phyloP scores from a whole-genome alignment of 2,113 vertebrate genomes.

The Vidua macroura region DNA sequence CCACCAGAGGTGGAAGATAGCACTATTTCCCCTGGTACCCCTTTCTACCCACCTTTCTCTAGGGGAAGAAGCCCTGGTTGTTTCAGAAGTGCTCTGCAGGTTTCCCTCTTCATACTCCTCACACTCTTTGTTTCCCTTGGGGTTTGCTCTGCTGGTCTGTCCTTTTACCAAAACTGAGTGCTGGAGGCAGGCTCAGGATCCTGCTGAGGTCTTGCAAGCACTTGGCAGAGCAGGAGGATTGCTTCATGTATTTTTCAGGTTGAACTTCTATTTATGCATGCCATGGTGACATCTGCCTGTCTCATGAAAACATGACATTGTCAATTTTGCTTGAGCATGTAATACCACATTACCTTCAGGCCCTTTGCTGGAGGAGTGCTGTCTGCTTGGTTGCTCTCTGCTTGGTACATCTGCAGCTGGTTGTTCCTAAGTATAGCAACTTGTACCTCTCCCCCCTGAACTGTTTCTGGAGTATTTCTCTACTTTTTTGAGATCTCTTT shows the following conservation, averaged over 20 bases:
- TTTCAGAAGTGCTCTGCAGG: background rate
- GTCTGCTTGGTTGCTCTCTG: background rate
- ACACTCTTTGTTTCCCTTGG: background rate
- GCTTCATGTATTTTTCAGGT: background rate
- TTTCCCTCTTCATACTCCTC: background rate
- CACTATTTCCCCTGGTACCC: rapidly evolving
- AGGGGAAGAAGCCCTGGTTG: background rate
- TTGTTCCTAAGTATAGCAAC: background rate
- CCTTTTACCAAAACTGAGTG: rapidly evolving
- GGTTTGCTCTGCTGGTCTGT: rapidly evolving
- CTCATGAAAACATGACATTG: background rate
- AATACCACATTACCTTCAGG: background rate
- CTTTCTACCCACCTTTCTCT: background rate
- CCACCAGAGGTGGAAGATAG: rapidly evolving
- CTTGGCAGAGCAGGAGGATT: background rate
- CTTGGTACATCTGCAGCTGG: background rate
- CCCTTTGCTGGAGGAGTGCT: background rate
- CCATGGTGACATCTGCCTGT: background rate
- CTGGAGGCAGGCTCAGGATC: background rate
- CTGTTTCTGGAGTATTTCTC: background rate
- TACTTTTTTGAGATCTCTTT: background rate
- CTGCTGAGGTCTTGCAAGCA: background rate
- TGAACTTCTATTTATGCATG: background rate
- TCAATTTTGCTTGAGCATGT: rapidly evolving
- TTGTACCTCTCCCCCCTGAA: background rate